phyloP scores from a whole-genome alignment of 1,140 invertebrate species.

The Sitophilus oryzae region DNA sequence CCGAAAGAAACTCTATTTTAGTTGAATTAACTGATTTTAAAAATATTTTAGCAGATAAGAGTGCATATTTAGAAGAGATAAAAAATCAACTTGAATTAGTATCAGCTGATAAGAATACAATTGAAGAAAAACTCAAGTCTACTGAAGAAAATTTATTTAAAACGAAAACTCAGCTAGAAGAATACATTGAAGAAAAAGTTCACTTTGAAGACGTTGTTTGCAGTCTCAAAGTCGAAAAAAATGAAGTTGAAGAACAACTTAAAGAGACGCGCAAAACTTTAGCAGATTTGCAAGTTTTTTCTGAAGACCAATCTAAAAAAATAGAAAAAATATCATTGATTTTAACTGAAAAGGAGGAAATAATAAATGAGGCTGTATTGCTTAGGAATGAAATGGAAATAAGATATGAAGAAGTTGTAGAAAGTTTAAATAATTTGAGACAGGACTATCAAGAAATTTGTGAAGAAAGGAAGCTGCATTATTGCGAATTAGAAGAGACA shows the following conservation, averaged over 20 bases:
- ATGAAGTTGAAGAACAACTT: constrained; percentile 6
- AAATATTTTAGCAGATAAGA: too few species aligned
- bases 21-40: too few species aligned
- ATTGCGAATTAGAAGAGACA: background rate
- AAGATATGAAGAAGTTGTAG: background rate
- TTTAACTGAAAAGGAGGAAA: background rate
- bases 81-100: too few species aligned
- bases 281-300: background rate
- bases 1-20: too few species aligned
- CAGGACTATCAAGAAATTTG: background rate
- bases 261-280: constrained; percentile 12
- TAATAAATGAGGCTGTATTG: background rate
- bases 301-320: background rate
- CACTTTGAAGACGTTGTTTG: too few species aligned
- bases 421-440: background rate
- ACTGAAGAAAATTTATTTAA: too few species aligned
- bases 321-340: background rate
- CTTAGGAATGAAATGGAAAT: background rate
- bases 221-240: too few species aligned
- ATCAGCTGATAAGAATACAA: too few species aligned
- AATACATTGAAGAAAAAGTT: too few species aligned
- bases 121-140: too few species aligned
- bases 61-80: too few species aligned
- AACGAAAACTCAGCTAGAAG: too few species aligned
- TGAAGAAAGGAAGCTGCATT: background rate